These are phyloP conservation scores for Saccopteryx leptura DNA, from an alignment of 2,113 vertebrate species.

Conservation along the genomic window DNA sequence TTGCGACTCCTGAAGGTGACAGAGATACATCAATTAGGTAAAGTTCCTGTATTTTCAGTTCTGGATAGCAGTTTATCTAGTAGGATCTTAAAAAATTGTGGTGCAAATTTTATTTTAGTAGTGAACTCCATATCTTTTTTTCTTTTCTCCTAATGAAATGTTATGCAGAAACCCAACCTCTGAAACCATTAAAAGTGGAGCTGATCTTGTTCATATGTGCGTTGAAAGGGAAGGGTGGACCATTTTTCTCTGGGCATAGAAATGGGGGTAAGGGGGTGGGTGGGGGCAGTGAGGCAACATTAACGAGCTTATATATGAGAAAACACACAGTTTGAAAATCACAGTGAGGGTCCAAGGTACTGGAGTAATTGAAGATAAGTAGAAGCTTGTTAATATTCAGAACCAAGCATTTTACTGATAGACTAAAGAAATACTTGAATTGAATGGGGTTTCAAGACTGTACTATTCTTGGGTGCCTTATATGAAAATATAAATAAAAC, in stretches of 20 bases:
- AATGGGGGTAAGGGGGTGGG: background rate
- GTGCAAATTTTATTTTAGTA: background rate
- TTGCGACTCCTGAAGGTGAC: background rate
- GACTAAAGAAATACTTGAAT: background rate
- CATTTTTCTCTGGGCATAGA: background rate
- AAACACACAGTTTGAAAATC: background rate
- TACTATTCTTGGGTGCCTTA: background rate
- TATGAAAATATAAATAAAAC: background rate
- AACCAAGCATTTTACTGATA: background rate
- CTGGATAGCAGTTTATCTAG: background rate
- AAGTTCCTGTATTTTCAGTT: background rate
- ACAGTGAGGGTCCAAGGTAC: background rate
- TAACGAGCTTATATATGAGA: background rate
- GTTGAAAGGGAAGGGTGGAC: accelerated
- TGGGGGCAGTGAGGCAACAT: background rate
- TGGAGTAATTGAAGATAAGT: background rate
- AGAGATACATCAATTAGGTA: background rate
- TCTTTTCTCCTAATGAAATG: background rate
- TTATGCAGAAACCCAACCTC: background rate
- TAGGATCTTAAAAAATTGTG: background rate
- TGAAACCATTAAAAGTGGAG: background rate
- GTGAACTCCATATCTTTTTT: accelerated
- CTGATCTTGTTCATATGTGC: background rate
- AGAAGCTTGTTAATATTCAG: background rate
- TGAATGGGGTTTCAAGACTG: background rate